A percentile compares a stretch with the other conserved stretches of the same genome.
phyloP scores from a whole-genome alignment of 2,113 vertebrate species.

The Formicarius rufipectus region DNA sequence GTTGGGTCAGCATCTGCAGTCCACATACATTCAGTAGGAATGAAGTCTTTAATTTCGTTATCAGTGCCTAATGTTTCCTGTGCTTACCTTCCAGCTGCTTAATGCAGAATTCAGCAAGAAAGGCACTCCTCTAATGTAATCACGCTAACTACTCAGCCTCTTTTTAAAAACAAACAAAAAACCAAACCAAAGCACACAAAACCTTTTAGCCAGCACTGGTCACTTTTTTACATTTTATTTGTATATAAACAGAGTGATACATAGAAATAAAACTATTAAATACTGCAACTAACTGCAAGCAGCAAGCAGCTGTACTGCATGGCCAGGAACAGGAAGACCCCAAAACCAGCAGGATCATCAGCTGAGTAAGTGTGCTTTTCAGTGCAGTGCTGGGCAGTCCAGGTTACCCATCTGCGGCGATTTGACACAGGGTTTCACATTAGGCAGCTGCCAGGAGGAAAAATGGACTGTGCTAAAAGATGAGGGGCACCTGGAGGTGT shows the following conservation, averaged over 20 bases:
- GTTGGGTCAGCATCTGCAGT: background rate
- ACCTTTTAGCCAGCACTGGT: background rate
- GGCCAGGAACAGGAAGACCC: background rate
- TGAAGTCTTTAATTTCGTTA: background rate
- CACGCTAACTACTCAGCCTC: background rate
- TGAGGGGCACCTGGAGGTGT: background rate
- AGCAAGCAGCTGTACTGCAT: background rate
- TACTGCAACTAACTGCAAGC: background rate
- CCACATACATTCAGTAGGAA: background rate
- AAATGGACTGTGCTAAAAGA: background rate
- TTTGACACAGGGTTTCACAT: rapidly evolving
- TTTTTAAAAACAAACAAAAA: background rate
- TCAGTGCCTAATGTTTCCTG: background rate
- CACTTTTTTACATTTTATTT: background rate
- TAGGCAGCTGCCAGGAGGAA: background rate
- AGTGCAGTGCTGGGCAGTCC: background rate
- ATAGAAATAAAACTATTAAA: background rate
- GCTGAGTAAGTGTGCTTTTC: rapidly evolving
- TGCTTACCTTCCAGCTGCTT: background rate
- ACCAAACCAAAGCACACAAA: background rate
- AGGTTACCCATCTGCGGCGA: background rate
- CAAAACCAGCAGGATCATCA: background rate
- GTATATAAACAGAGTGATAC: background rate
- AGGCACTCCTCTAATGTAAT: background rate
- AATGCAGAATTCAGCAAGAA: background rate